These are phyloP conservation scores for Montipora sp. DNA, from an alignment of 64 coral and sea anemone species.

Conservation along the genomic window DNA sequence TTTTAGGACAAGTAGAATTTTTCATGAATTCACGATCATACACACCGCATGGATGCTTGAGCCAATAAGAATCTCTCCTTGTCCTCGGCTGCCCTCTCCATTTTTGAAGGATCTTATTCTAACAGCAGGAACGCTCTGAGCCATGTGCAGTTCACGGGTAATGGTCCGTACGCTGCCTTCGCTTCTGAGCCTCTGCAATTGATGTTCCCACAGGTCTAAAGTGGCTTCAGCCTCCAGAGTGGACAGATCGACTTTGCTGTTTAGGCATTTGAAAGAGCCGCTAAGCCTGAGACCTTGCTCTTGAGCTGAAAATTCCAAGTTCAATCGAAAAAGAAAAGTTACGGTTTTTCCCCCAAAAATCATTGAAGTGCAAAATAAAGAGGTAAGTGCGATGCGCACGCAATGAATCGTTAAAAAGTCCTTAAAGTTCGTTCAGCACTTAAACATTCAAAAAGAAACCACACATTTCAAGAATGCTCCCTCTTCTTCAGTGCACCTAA, in stretches of 20 bases:
- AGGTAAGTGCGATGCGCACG: too few species aligned
- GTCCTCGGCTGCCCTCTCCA: conserved; percentile 76
- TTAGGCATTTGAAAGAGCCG: conserved; percentile 90
- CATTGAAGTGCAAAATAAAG: too few species aligned
- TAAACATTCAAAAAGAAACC: too few species aligned
- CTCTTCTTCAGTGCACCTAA: too few species aligned
- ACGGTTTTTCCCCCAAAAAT: too few species aligned
- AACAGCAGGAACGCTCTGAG: conserved; percentile 83
- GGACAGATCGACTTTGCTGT: conserved; percentile 95
- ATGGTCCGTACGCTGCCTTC: conserved; percentile 83
- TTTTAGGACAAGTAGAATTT: neutral
- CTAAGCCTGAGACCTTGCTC: conserved; percentile 55
- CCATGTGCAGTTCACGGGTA: conserved; percentile 80
- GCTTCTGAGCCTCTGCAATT: conserved; percentile 82
- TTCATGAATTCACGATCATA: neutral
- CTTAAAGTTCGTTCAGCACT: too few species aligned
- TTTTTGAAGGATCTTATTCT: conserved; percentile 91
- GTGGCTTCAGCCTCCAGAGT: conserved; percentile 93
- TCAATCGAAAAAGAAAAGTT: neutral
- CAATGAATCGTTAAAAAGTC: too few species aligned
- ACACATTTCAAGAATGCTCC: too few species aligned
- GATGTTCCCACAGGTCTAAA: conserved; percentile 92
- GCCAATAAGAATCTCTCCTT: conserved; percentile 82
- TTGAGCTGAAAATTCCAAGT: conserved; percentile 29
- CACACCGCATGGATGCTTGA: conserved; percentile 88